Evolutionary conservation across 1,140 invertebrate species (phyloP).

Genomic region (Cataglyphis hispanica): DNA sequence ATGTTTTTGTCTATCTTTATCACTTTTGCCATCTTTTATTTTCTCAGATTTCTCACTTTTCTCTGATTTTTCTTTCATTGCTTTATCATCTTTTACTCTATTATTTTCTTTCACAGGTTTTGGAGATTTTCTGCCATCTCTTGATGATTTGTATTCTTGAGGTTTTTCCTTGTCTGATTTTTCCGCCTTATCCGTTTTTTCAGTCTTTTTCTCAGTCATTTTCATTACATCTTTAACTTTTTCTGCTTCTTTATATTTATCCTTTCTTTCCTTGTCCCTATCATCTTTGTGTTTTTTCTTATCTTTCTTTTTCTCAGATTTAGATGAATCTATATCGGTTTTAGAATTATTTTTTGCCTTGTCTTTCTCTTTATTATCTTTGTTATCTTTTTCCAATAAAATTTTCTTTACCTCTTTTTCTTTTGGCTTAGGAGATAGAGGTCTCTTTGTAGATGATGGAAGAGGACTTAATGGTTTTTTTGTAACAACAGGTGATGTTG

Average conservation of each 20-base stretch:
- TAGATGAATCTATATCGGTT: constrained; percentile 80
- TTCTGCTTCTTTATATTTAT: constrained; percentile 86
- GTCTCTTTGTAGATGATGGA: constrained; percentile 80
- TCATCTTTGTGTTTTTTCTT: constrained; percentile 87
- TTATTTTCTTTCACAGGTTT: constrained; percentile 83
- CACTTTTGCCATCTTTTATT: constrained; percentile 82
- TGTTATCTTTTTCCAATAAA: constrained; percentile 75
- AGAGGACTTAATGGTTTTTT: constrained; percentile 84
- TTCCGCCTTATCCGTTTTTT: constrained; percentile 80
- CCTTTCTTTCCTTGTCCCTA: constrained; percentile 85
- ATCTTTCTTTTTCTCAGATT: constrained; percentile 85
- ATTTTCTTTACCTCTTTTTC: constrained; percentile 69
- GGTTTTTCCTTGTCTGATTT: constrained; percentile 86
- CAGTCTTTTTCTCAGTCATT: constrained; percentile 78
- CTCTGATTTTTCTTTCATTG: constrained; percentile 83
- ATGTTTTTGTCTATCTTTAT: constrained; percentile 85
- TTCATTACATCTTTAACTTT: constrained; percentile 82
- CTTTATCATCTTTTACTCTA: constrained; percentile 86
- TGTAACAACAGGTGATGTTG: constrained; percentile 73
- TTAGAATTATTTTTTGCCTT: constrained; percentile 80
- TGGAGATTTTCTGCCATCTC: constrained; percentile 82
- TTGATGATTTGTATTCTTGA: constrained; percentile 85
- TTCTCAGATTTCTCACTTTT: constrained; percentile 87
- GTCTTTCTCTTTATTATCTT: constrained; percentile 84
- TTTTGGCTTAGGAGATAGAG: constrained; percentile 85